A percentile compares a stretch with the other conserved stretches of the same genome.
Conservation (phyloP, 2,888 invertebrate genomes). For the Agriopis marginaria region DNA sequence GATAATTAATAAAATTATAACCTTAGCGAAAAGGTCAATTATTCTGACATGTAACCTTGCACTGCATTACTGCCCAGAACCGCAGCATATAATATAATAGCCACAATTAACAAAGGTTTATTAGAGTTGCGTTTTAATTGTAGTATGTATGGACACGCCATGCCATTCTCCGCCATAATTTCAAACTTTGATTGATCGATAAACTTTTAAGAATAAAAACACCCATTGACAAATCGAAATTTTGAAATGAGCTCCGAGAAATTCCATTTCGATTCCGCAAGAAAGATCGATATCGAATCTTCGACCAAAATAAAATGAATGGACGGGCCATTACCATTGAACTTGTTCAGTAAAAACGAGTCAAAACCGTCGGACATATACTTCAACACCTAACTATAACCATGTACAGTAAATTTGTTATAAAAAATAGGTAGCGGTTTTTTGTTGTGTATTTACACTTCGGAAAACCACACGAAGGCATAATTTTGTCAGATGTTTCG, state of each 20-base stretch:
- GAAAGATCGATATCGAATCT: slow-evolving; percentile 42
- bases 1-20: slow-evolving; percentile 65
- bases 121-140: slow-evolving; percentile 27
- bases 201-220: slow-evolving; percentile 28
- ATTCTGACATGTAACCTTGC: slow-evolving; percentile 49
- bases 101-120: slow-evolving; percentile 26
- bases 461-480: too few relatives aligned
- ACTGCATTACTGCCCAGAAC: slow-evolving; percentile 37
- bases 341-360: too few relatives aligned
- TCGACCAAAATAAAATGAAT: too few relatives aligned
- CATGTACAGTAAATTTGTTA: too few relatives aligned
- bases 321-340: too few relatives aligned
- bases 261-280: slow-evolving; percentile 48
- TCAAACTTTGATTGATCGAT: slow-evolving; percentile 40
- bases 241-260: slow-evolving; percentile 43
- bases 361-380: too few relatives aligned
- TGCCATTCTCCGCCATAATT: slow-evolving; percentile 10
- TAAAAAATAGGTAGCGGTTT: too few relatives aligned
- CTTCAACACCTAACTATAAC: too few relatives aligned
- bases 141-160: slow-evolving; percentile 26
- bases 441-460: too few relatives aligned
- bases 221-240: slow-evolving; percentile 34
- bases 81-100: background rate
- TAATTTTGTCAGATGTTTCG: too few relatives aligned
- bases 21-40: slow-evolving; percentile 69